Base-by-base conservation (phyloP, 2,888 invertebrate species). In the Andricus quercusramuli region DNA sequence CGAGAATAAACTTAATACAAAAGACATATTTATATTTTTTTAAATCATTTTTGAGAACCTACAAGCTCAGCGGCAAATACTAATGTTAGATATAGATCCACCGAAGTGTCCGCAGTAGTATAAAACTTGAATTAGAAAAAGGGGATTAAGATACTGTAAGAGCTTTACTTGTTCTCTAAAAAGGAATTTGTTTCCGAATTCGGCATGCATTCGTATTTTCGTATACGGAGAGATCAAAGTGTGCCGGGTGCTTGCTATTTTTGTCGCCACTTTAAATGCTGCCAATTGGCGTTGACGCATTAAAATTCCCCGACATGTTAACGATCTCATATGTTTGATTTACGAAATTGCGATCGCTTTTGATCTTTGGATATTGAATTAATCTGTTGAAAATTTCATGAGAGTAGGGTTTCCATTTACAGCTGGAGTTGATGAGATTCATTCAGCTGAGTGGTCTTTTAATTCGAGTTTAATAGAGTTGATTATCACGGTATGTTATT, bases 201-300 rank as follows among this genome's bases (percentile, higher is more conserved):
- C 56, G 74, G 74, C 29, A 51, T 29, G 32, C 56, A 74, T 29
- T 74, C 56, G 74, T 59, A 74, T 74, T 74, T 59, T 32, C 51
- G 56, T 56, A 56, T 64, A 25, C 64, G 64, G 3, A 17, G 22
- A 59, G 22, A 59, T 25, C 47, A 70, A 70, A 70, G 70, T 74
- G 74, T 37, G 56, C 51, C 47, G 70, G 25, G 70, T 29, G 37
- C 25, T 70, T 22, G 74, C 74, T 74, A 74, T 74, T 74, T 74
- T 56, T 74, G 74, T 51, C 74, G 15, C 56, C 56, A 74, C 74
- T 74, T 74, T 56, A 74, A 74, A 74, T 74, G 51, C 74, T 74
- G 74, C 56, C 74, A 74, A 74, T 74, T 74, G 74, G 74, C 51
- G 74, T 74, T 74, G 74, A 74, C 74, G 74, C 74, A 74, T 74